phyloP scores from a whole-genome alignment of 2,797 vertebrate species.

The Thamnophis elegans region DNA sequence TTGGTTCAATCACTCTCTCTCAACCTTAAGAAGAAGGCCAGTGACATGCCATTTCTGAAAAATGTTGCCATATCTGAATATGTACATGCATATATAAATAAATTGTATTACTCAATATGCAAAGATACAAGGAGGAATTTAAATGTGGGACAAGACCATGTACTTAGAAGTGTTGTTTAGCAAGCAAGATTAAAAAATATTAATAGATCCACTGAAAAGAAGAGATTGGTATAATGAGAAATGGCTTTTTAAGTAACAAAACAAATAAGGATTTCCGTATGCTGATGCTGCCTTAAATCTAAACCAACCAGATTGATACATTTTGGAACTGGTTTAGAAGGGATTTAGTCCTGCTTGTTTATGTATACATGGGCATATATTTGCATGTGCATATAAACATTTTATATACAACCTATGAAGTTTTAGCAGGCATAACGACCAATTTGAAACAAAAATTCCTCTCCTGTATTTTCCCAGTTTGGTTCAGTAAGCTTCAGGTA shows the following conservation, averaged over 20 bases:
- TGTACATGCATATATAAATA: not conserved
- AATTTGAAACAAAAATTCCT: not conserved
- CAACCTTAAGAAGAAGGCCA: not conserved
- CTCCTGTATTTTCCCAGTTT: not conserved
- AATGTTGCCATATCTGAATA: not conserved
- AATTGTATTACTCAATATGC: not conserved
- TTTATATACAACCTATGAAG: not conserved
- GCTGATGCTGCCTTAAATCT: not conserved
- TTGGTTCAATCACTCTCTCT: not conserved
- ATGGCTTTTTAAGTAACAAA: not conserved
- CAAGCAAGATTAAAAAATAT: not conserved
- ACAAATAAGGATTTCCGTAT: not conserved
- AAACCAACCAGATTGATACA: not conserved
- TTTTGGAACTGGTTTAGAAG: not conserved
- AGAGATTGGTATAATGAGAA: not conserved
- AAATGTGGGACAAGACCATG: not conserved
- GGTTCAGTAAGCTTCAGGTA: not conserved
- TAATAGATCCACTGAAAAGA: not conserved
- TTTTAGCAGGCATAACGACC: not conserved
- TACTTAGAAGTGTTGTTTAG: not conserved
- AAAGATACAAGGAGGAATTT: not conserved
- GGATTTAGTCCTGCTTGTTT: not conserved
- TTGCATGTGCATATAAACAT: not conserved
- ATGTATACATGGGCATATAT: not conserved
- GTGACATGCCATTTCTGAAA: not conserved